Evolutionary conservation across 1,140 invertebrate species (phyloP).

Genomic region (Gryon sp.): DNA sequence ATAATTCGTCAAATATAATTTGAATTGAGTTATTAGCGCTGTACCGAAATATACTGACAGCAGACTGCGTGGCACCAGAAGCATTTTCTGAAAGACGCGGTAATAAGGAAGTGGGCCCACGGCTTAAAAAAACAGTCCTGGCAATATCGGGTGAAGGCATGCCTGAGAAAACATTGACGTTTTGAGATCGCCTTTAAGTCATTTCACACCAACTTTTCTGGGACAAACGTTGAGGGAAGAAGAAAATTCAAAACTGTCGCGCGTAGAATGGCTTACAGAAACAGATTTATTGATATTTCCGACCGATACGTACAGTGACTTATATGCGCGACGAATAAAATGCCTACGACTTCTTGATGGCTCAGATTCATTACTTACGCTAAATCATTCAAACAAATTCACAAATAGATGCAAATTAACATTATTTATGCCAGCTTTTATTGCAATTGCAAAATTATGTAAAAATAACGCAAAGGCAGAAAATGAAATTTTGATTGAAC

Average conservation of each 20-base stretch:
- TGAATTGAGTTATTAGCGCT: constrained; percentile 54
- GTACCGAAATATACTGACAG: constrained; percentile 64
- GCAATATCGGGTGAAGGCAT: constrained; percentile 73
- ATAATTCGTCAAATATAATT: constrained; percentile 52
- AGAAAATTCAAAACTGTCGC: constrained; percentile 56
- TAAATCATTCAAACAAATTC: constrained; percentile 49
- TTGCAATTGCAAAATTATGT: no score
- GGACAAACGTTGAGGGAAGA: constrained; percentile 36
- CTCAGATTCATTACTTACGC: constrained; percentile 34
- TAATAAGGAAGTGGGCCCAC: constrained; percentile 77
- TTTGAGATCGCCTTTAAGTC: constrained; percentile 58
- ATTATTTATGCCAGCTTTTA: no score
- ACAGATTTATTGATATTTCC: constrained; percentile 56
- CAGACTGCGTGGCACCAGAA: constrained; percentile 77
- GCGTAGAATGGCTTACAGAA: constrained; percentile 46
- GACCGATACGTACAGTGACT: constrained; percentile 24
- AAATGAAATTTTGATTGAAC: no score
- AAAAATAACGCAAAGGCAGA: no score
- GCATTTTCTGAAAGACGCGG: constrained; percentile 61
- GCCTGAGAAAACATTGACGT: constrained; percentile 75
- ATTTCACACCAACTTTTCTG: constrained; percentile 61
- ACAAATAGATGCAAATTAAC: constrained; percentile 2
- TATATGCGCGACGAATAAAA: constrained; percentile 39
- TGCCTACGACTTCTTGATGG: constrained; percentile 11
- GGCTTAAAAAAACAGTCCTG: constrained; percentile 77